Base-by-base conservation (phyloP, 2,888 invertebrate species). In the Epinotia demarniana region DNA sequence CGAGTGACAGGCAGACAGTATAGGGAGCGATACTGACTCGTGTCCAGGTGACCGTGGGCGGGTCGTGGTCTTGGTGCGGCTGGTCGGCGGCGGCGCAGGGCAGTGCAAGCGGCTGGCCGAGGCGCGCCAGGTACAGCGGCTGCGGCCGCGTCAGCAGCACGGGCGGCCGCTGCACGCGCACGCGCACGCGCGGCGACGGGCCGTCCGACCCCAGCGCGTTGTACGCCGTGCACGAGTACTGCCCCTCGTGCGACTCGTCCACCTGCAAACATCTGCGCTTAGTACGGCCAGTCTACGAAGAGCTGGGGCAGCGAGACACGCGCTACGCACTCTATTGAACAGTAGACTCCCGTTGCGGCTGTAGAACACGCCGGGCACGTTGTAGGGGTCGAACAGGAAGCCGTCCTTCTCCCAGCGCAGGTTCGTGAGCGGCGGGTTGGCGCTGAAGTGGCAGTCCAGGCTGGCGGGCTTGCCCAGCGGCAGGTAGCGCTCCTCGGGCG, bases 371-470 rank as follows among this genome's bases (percentile, higher is more conserved):
- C 98, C 98, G 79, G 96, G 97, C 62, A 98, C 97, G 89, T 98
- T 97, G 92, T 97, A 97, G 0, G 98, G 98, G 87, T 98, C 98
- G 89, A 97, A 98, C 0, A 98, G 95, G 82, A 98, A 97, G 19
- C 98, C 98, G 87, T 99, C 98, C 89, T 98, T 98, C 88, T 98
- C 98, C 99, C 99, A 99, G 79, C 97, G 96, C 75, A 98, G 94
- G 86, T 97, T 97, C 70, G 97, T 97, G 80, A 98, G 94, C 11
- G 98, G 97, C 18, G 99, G 99, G 93, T 98, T 99, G 6, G 98
- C 97, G 83, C 98, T 96, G 86, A 98, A 98, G 89, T 98, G 98
- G 88, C 99, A 99, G 90, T 98, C 98, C 75, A 99, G 95, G 75
- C 97, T 95, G 11, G 97, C 97, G 5, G 97, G 96, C 83, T 96